Evolutionary conservation across 1,140 invertebrate species (phyloP), one percentile per base, ranked within the genome.

Genomic region (Oedothorax gibbosus): DNA sequence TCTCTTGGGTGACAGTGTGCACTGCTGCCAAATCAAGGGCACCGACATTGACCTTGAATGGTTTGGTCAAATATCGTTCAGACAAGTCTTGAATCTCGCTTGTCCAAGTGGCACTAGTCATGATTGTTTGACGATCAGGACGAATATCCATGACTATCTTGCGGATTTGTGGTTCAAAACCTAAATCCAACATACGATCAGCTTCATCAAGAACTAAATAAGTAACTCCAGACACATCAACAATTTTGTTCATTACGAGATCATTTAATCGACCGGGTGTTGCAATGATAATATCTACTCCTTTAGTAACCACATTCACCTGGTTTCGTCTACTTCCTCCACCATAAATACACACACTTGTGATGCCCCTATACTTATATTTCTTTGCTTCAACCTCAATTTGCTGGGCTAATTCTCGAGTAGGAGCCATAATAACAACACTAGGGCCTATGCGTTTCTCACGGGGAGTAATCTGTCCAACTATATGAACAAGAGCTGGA

Each of bases 151-250:
- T 88, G 76, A 97, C 89, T 71, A 95, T 93, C 87, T 95, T 95
- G 56, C 94, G 92, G 77, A 98, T 97, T 88, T 97, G 95, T 18
- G 95, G 95, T 88, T 96, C 95, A 89, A 96, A 96, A 11, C 95
- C 95, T 93, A 96, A 94, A 87, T 96, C 95, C 76, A 95, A 89
- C 95, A 96, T 96, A 69, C 95, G 92, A 90, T 96, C 95, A 68
- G 92, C 88, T 91, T 97, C 96, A 90, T 98, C 96, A n/a, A 97
- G 90, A n/a, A 97, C 95, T 65, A 98, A 91, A 90, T 96, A 98
- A 0, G 96, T 96, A 35, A 96, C 93, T 21, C 93, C 92, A 18
- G 91, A 92, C 0, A 97, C 91, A 88, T 95, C 93, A 11, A 97
- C 92, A 86, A 91, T 53, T 15, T 85, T 91, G 53, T 91, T 89